Percentiles rank a stretch among this genome's conserved stretches.
Evolutionary conservation across 2,888 invertebrate species (phyloP).

Genomic region (Drosophila heteroneura): DNA sequence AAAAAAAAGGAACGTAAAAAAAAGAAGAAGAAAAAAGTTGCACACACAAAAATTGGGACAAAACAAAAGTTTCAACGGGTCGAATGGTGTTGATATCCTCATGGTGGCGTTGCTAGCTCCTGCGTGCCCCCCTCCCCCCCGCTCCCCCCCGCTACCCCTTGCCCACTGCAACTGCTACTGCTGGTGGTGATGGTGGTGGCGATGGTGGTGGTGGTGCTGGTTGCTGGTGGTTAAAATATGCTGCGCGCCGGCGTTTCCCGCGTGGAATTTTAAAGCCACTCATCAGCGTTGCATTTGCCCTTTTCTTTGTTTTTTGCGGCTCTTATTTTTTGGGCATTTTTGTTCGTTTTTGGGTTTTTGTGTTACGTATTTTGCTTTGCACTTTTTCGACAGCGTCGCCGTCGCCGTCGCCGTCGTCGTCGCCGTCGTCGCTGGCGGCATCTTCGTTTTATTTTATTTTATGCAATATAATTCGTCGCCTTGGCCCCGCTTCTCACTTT

Average conservation of each 20-base stretch:
- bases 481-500: slow-evolving; percentile 20
- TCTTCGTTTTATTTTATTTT: slow-evolving; percentile 73
- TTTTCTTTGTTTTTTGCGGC: slow-evolving; percentile 52
- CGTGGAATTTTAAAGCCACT: slow-evolving; percentile 72
- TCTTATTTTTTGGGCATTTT: slow-evolving; percentile 14
- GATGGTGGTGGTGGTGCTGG: slow-evolving; percentile 14
- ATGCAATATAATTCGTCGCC: slow-evolving; percentile 74
- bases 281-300: slow-evolving; percentile 74
- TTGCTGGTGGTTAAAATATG: slow-evolving; percentile 70
- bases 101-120: slow-evolving; percentile 45
- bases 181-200: not conserved
- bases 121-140: not conserved
- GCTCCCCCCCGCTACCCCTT: not conserved
- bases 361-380: slow-evolving; percentile 23
- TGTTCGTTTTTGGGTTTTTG: slow-evolving; percentile 8
- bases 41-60: slow-evolving; percentile 75
- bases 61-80: slow-evolving; percentile 70
- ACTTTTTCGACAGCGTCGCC: slow-evolving; percentile 31
- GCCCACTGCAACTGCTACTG: not conserved
- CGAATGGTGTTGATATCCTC: slow-evolving; percentile 78
- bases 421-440: slow-evolving; percentile 44
- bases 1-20: slow-evolving; percentile 13
- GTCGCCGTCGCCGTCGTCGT: slow-evolving; percentile 14
- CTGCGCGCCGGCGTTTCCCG: slow-evolving; percentile 69
- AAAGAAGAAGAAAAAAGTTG: slow-evolving; percentile 43